Base-by-base conservation (phyloP, 2,888 invertebrate species). In the Tiliacea citrago region DNA sequence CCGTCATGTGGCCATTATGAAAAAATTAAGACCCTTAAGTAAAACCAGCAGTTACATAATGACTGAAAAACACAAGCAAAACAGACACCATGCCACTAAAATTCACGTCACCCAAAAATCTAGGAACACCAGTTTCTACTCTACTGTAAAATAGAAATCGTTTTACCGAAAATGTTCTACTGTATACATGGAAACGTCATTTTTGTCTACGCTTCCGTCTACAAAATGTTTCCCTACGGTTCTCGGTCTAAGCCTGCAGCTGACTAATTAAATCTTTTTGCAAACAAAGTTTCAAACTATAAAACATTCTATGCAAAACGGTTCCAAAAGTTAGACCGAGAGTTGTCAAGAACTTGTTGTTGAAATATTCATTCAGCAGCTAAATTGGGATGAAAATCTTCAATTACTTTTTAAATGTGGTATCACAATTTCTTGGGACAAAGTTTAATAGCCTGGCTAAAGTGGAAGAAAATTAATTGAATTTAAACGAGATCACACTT, bases 331-430 rank as follows among this genome's bases (percentile, higher is more conserved):
- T 81, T 55, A 49, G 24, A 39, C 18, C 13, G n/a, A 67, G 21
- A 71, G 61, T 73, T 73, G 69, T 51, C 67, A 47, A 66, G 58
- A 60, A 45, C 16, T 79, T 73, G 60, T 68, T 75, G 62, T 63
- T 72, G 18, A 69, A 73, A 76, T 68, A 68, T 77, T 70, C 69
- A 61, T 68, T 83, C 60, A 39, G 47, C 12, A 39, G 57, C 70
- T 55, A 83, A 77, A 80, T 73, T 73, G 69, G 73, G 67, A 45
- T 35, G 57, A 13, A 74, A 75, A 65, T 75, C 58, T 83, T 65
- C 70, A 77, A 75, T 80, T 83, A 73, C 73, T 73, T 80, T 77
- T 70, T 83, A 55, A n/a, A n/a, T 47, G 42, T 68, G 61, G 63
- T 79, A 82, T 73, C 42, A 24, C 57, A 68, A 60, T 68, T 73